phyloP scores from a whole-genome alignment of 2,797 vertebrate genomes.

The Cephalopachus bancanus region DNA sequence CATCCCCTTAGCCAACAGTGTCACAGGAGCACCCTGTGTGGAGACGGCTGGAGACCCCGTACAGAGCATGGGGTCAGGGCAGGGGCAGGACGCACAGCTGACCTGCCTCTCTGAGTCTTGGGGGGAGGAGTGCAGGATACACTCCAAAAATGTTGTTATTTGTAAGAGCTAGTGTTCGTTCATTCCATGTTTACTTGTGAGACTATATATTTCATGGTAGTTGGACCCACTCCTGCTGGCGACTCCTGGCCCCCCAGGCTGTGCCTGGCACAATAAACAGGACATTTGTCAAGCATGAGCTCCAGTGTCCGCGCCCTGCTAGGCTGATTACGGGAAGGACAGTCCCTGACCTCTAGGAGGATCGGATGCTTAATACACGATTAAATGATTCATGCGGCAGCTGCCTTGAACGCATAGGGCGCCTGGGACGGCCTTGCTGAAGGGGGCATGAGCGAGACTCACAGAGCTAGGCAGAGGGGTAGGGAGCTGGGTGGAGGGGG shows the following conservation, averaged over 20 bases:
- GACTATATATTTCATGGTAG: accelerated
- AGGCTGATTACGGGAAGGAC: conserved; percentile 83
- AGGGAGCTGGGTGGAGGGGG: neutral
- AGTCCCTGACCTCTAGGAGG: conserved; percentile 82
- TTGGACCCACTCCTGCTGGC: neutral
- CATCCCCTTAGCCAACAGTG: neutral
- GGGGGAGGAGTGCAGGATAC: too few relatives aligned
- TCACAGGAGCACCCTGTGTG: neutral
- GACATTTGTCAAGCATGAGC: conserved; percentile 63
- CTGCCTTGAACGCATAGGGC: conserved; percentile 62
- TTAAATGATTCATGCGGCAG: conserved; percentile 79
- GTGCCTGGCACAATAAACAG: neutral
- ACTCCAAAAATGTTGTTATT: neutral
- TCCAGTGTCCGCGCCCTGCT: conserved; percentile 44
- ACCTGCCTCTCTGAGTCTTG: neutral
- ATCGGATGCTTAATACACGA: conserved; percentile 79
- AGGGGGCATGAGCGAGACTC: conserved; percentile 13
- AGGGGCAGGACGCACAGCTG: too few relatives aligned
- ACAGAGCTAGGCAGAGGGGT: neutral
- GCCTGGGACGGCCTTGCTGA: neutral
- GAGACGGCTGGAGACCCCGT: neutral
- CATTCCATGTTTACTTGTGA: neutral
- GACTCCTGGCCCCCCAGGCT: neutral
- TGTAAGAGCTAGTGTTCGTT: neutral
- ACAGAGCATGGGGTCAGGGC: neutral